A percentile compares a stretch with the other conserved stretches of the same genome.
Conservation (phyloP, 2,113 vertebrate genomes). For the Mirza zaza region DNA sequence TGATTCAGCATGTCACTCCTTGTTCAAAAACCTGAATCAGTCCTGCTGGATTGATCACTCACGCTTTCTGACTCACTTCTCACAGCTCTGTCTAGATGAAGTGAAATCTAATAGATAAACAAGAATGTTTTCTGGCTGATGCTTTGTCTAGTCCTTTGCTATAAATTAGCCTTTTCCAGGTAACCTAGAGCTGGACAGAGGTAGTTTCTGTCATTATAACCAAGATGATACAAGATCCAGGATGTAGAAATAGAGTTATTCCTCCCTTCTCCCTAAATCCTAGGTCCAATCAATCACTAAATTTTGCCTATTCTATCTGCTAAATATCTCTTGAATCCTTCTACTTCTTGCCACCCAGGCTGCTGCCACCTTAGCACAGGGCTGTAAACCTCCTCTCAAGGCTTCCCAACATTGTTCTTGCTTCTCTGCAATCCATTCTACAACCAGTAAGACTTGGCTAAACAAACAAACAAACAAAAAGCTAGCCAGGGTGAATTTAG, state of each 20-base stretch:
- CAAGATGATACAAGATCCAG: not conserved
- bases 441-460: too few species aligned
- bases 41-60: not conserved
- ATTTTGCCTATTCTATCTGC: not conserved
- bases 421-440: not conserved
- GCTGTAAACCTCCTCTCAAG: not conserved
- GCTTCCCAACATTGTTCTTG: not conserved
- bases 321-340: not conserved
- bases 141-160: not conserved
- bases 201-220: not conserved
- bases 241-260: not conserved
- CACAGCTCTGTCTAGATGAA: not conserved
- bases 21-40: not conserved
- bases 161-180: not conserved
- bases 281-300: not conserved
- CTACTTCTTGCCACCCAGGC: not conserved
- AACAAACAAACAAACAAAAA: too few species aligned
- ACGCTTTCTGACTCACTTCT: constrained; percentile 24
- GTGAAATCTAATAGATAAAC: not conserved
- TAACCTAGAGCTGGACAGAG: not conserved
- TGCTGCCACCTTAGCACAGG: not conserved
- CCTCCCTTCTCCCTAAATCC: not conserved
- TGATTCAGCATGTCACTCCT: not conserved
- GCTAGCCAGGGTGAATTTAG: too few species aligned
- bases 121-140: not conserved